Percentiles rank a stretch among this genome's conserved stretches.
Conservation (phyloP, 2,888 invertebrate species). For the Vesta saturnalis region DNA sequence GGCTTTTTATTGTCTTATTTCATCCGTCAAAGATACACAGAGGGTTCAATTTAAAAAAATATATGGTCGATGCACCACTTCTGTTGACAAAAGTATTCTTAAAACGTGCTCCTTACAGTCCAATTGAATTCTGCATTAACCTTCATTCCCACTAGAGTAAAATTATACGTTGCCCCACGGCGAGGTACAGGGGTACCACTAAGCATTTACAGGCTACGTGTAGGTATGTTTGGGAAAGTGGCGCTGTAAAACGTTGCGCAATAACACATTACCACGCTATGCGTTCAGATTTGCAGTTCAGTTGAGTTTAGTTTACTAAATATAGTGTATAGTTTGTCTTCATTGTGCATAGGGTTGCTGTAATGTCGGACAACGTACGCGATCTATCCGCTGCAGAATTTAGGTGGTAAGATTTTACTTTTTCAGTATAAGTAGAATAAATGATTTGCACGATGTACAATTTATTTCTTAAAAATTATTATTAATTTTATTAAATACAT, state of each 20-base stretch:
- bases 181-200: not conserved
- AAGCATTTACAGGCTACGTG: conserved; percentile 7
- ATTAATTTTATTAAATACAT: no score
- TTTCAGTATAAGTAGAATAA: conserved; percentile 11
- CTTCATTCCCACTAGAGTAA: no score
- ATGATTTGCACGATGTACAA: conserved; percentile 4
- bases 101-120: no score
- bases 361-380: no score
- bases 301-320: conserved; percentile 11
- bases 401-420: conserved; percentile 3
- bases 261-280: not conserved
- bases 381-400: conserved; percentile 1
- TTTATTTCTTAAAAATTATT: conserved; percentile 6
- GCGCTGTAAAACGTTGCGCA: not conserved
- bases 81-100: no score
- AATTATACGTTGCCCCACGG: no score
- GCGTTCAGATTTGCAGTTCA: not conserved
- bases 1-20: no score
- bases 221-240: conserved; percentile 7
- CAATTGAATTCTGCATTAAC: no score
- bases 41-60: no score
- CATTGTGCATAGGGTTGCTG: not conserved
- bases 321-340: not conserved
- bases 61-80: no score
- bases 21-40: no score